These are phyloP conservation scores for Philereme transversata DNA, from an alignment of 2,888 invertebrate species.

Conservation along the genomic window DNA sequence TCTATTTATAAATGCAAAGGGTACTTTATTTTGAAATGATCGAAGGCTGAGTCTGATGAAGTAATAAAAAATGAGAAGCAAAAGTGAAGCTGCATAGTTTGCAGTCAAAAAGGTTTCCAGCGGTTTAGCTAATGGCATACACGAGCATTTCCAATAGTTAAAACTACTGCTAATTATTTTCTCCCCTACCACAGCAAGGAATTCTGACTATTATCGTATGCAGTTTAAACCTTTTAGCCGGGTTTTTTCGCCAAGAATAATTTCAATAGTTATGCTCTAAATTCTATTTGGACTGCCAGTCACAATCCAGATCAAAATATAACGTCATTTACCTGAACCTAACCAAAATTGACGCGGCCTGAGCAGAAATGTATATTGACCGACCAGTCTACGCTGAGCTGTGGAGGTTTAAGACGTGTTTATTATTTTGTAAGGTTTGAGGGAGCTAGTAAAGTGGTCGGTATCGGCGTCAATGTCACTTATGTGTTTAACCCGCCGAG, in stretches of 20 bases:
- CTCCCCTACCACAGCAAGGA: too few relatives aligned
- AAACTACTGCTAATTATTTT: too few relatives aligned
- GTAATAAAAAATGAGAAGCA: too few relatives aligned
- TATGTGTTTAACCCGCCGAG: slow-evolving; percentile 83
- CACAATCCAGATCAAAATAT: slow-evolving; percentile 67
- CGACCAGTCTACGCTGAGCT: slow-evolving; percentile 58
- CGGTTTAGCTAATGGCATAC: too few relatives aligned
- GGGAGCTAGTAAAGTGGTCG: slow-evolving; percentile 60
- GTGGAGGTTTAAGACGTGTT: slow-evolving; percentile 44
- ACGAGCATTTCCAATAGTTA: too few relatives aligned
- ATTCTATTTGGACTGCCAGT: slow-evolving; percentile 52
- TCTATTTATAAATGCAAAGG: neutral
- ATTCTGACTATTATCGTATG: too few relatives aligned
- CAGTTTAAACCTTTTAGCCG: too few relatives aligned
- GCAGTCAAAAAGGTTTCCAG: too few relatives aligned
- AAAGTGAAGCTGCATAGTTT: too few relatives aligned
- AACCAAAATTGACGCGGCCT: slow-evolving; percentile 67
- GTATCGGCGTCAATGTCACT: slow-evolving; percentile 80
- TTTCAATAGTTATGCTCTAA: neutral
- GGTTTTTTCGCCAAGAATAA: too few relatives aligned
- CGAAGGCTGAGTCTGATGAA: too few relatives aligned
- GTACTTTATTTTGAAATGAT: too few relatives aligned
- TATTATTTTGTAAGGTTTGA: slow-evolving; percentile 42
- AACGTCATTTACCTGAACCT: slow-evolving; percentile 73
- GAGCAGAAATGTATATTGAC: slow-evolving; percentile 59